phyloP scores from a whole-genome alignment of 2,888 invertebrate genomes.

The Orthonevra nobilis region DNA sequence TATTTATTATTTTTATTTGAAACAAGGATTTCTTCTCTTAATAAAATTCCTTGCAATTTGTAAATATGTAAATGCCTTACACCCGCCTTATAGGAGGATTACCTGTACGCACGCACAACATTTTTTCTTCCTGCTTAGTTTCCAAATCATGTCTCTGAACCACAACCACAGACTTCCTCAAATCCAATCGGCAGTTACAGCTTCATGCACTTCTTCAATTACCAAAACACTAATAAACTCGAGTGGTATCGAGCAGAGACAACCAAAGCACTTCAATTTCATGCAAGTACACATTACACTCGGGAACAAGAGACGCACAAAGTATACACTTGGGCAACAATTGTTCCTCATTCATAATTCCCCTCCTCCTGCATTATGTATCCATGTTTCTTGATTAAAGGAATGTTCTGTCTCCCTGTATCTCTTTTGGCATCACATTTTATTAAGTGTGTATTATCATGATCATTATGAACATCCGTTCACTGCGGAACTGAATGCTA shows the following conservation, averaged over 20 bases:
- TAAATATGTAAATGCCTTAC: too few relatives aligned
- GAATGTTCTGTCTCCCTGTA: constrained; percentile 9
- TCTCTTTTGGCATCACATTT: constrained; percentile 10
- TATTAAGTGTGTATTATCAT: constrained; percentile 49
- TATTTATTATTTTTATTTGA: too few relatives aligned
- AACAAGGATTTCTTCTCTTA: too few relatives aligned
- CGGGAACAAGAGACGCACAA: constrained; percentile 10
- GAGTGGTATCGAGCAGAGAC: background rate
- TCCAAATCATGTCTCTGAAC: constrained; percentile 13
- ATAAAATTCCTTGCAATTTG: too few relatives aligned
- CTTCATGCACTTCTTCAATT: constrained; percentile 37
- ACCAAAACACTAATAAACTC: constrained; percentile 23
- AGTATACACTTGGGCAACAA: constrained; percentile 49
- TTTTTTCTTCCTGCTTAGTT: too few relatives aligned
- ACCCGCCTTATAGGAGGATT: too few relatives aligned
- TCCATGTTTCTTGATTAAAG: constrained; percentile 30
- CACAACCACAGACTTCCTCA: constrained; percentile 45
- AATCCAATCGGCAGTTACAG: constrained; percentile 11
- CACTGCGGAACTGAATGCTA: constrained; percentile 15
- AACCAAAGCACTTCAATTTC: constrained; percentile 3
- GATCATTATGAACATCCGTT: constrained; percentile 51
- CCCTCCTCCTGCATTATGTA: constrained; percentile 20
- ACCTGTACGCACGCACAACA: too few relatives aligned
- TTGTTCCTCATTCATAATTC: constrained; percentile 25
- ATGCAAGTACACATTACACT: constrained; percentile 16